Base-by-base conservation (phyloP, 2,888 invertebrate species). In the Dryobotodes eremita region DNA sequence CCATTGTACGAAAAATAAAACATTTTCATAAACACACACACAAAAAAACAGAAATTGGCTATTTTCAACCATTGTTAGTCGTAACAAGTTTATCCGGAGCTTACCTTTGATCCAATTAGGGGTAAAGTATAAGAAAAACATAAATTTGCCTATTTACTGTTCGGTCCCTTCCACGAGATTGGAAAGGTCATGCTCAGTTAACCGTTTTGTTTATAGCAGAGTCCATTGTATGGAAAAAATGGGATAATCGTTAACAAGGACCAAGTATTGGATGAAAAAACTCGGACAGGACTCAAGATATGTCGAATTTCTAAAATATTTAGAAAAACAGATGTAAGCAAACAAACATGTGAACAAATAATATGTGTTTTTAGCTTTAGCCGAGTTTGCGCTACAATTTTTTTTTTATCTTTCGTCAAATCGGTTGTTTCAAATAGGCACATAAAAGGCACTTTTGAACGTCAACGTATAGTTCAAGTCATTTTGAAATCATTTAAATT, bases 201-300 rank as follows among this genome's bases (percentile, higher is more conserved):
- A 85, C 75, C 57, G 36, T 74, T 77, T 81, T 86, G 85, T 88
- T 88, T 86, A 82, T 71, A 42, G 61, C 65, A 31, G 64, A 72
- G 13, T 76, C 59, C 46, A 78, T 79, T 77, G 71, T n/a, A 57
- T 66, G 74, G 59, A 77, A 78, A n/a, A 80, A 48, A 46, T 59
- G 17, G 65, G 61, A 68, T 71, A 77, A 84, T 62, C 50, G 42
- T 62, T 31, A 48, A 36, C 17, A 42, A 71, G 10, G 42, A 15
- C 36, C 31, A 20, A 26, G 6, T 36, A 23, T 50, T 64, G 8
- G 17, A 65, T 26, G n/a, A 59, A 64, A 59, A 53, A 53, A 69
- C 23, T 31, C 23, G 23, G 15, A 23, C 23, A 68, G 20, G 50
- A 50, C 23, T 50, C 50, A 53, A 31, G 11, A 42, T 7, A 68